Percentiles rank a stretch among this genome's conserved stretches.
phyloP scores from a whole-genome alignment of 64 coral and sea anemone genomes.

The Montipora foliosa region DNA sequence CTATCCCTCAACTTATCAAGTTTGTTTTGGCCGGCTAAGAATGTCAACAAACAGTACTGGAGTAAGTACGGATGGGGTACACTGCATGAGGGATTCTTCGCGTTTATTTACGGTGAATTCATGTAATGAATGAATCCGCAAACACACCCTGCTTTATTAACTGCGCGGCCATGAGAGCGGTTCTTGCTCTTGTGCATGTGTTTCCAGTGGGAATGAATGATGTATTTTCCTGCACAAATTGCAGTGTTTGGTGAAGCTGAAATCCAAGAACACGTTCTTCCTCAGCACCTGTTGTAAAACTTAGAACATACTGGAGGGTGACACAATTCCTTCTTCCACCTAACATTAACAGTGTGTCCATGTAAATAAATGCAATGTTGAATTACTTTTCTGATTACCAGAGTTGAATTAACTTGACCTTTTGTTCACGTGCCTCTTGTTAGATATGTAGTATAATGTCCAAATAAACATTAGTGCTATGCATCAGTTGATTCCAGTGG shows the following conservation, averaged over 20 bases:
- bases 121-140: not conserved
- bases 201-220: constrained; percentile 40
- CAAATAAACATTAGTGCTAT: constrained; percentile 46
- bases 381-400: not conserved
- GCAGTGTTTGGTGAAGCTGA: constrained; percentile 9
- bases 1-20: too few relatives aligned
- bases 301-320: not conserved
- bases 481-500: constrained; percentile 25
- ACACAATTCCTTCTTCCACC: not conserved
- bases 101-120: too few relatives aligned
- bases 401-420: not conserved
- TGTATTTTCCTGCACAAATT: constrained; percentile 18
- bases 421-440: not conserved
- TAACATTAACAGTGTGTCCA: not conserved
- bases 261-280: not conserved
- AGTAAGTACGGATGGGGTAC: too few relatives aligned
- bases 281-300: not conserved
- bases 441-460: constrained; percentile 2
- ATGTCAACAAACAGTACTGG: too few relatives aligned
- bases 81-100: too few relatives aligned
- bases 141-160: not conserved
- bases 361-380: not conserved
- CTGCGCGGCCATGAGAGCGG: too few relatives aligned
- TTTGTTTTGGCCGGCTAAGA: too few relatives aligned
- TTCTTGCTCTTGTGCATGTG: constrained; percentile 16